Conservation (phyloP, 1,140 invertebrate species). For the Pemphigus obesinymphae region DNA sequence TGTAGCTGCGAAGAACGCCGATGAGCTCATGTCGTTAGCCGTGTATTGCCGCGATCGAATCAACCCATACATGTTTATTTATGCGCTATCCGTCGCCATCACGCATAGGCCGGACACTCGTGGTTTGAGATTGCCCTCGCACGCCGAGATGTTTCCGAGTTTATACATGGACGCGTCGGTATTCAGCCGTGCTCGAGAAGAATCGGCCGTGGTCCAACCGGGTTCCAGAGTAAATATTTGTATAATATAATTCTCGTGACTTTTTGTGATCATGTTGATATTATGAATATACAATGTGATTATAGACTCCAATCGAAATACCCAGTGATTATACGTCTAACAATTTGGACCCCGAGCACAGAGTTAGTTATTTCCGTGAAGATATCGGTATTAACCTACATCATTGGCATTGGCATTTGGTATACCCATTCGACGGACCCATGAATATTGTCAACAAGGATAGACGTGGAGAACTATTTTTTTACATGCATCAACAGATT, state of each 20-base stretch:
- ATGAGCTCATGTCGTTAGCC: conserved; percentile 26
- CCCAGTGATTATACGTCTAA: conserved; percentile 69
- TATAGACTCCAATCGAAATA: conserved; percentile 59
- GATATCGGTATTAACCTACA: conserved; percentile 67
- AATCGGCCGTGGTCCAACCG: conserved; percentile 60
- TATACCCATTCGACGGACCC: conserved; percentile 52
- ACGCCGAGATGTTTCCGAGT: conserved; percentile 69
- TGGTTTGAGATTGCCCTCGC: conserved; percentile 63
- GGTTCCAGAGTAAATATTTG: conserved; percentile 58
- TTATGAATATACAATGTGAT: conserved; percentile 48
- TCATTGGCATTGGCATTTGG: conserved; percentile 69
- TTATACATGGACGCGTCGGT: conserved; percentile 70
- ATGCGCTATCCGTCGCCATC: conserved; percentile 68
- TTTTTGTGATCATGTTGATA: too few species aligned
- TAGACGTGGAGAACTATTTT: conserved; percentile 69
- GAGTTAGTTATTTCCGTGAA: conserved; percentile 67
- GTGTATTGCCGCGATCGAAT: conserved; percentile 68
- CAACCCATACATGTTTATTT: conserved; percentile 74
- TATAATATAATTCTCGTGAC: too few species aligned
- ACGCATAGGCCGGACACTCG: conserved; percentile 71
- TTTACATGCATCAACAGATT: conserved; percentile 74
- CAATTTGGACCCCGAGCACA: conserved; percentile 68
- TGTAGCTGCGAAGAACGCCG: conserved; percentile 1
- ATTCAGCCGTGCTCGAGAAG: conserved; percentile 63
- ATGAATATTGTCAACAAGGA: conserved; percentile 61